These are phyloP conservation scores for Agonopterix alstromeriana DNA, from an alignment of 2,888 invertebrate species.

Conservation along the genomic window DNA sequence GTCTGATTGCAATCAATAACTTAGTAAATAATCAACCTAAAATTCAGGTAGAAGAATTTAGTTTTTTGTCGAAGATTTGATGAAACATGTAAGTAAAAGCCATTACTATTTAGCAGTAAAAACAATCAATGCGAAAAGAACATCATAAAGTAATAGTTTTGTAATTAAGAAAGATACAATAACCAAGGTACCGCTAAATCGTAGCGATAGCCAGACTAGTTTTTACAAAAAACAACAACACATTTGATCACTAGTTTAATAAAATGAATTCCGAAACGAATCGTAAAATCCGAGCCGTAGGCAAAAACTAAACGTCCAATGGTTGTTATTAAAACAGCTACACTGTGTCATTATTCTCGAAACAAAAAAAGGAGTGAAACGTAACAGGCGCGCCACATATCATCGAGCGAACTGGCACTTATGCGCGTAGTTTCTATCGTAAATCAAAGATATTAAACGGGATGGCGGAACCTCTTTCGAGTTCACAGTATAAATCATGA, in stretches of 20 bases:
- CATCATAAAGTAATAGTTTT: background rate
- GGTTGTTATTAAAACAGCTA: slow-evolving; percentile 66
- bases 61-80: too few species aligned
- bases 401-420: slow-evolving; percentile 68
- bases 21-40: too few species aligned
- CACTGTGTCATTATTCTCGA: slow-evolving; percentile 69
- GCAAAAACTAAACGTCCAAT: slow-evolving; percentile 39
- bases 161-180: background rate
- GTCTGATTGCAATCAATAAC: too few species aligned
- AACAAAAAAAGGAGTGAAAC: slow-evolving; percentile 62
- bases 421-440: slow-evolving; percentile 72
- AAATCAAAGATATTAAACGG: slow-evolving; percentile 77
- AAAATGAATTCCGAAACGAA: slow-evolving; percentile 53
- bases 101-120: too few species aligned
- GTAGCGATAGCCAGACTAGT: background rate
- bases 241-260: slow-evolving; percentile 24
- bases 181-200: background rate
- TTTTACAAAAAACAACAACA: slow-evolving; percentile 11
- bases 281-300: slow-evolving; percentile 51
- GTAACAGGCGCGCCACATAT: slow-evolving; percentile 69
- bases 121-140: too few species aligned
- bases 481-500: slow-evolving; percentile 73
- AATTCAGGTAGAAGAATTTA: too few species aligned
- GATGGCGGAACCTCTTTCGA: slow-evolving; percentile 74
- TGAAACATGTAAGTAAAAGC: too few species aligned